Conservation (phyloP, 2,888 invertebrate species). For the Drosophila meridiana region DNA sequence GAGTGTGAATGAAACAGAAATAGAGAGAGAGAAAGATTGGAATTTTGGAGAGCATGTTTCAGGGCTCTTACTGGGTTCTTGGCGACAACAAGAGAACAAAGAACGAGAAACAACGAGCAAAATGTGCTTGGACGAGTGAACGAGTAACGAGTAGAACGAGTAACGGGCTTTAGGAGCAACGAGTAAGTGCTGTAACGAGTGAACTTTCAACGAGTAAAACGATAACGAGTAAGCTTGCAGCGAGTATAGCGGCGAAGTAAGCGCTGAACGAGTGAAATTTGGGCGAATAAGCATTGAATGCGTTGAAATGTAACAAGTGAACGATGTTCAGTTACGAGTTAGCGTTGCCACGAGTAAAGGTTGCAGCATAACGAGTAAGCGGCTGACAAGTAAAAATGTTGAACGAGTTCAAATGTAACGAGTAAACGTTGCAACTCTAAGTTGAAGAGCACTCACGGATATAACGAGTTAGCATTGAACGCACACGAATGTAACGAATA, state of each 20-base stretch:
- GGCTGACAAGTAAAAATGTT: too few relatives aligned
- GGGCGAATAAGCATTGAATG: background rate
- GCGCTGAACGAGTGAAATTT: too few relatives aligned
- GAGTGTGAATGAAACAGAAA: slow-evolving; percentile 8
- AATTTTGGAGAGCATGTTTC: slow-evolving; percentile 1
- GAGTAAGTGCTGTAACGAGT: background rate
- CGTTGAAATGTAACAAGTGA: background rate
- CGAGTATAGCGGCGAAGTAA: too few relatives aligned
- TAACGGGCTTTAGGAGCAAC: background rate
- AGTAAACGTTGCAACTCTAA: background rate
- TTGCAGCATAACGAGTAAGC: slow-evolving; percentile 18
- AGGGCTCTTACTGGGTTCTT: background rate
- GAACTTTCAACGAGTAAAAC: background rate
- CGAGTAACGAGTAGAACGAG: background rate
- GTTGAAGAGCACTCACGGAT: background rate
- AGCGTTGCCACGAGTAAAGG: background rate
- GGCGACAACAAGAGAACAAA: slow-evolving; percentile 1
- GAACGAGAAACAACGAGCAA: slow-evolving; percentile 6
- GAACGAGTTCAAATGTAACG: background rate
- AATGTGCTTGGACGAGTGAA: slow-evolving; percentile 2
- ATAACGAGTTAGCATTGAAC: background rate
- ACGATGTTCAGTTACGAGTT: background rate
- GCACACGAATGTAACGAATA: background rate
- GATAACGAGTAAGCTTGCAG: background rate
- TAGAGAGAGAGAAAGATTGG: slow-evolving; percentile 9